Conservation (phyloP, 2,797 vertebrate genomes). For the Darevskia nairensis region DNA sequence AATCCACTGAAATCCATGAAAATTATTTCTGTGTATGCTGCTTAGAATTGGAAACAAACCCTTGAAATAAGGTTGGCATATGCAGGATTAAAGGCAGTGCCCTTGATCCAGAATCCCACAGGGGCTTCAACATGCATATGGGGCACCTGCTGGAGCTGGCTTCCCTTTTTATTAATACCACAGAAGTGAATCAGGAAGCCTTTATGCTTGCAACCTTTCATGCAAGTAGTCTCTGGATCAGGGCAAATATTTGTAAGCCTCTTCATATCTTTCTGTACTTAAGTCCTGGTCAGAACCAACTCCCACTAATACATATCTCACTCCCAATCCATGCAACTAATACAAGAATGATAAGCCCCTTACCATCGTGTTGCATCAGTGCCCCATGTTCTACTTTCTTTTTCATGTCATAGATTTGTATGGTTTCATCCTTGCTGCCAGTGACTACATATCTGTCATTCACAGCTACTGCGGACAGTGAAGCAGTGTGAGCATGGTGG, state of each 20-base stretch:
- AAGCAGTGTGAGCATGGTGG: constrained; percentile 92
- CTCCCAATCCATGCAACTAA: neutral
- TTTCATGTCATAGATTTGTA: constrained; percentile 95
- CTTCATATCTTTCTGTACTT: neutral
- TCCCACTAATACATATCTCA: neutral
- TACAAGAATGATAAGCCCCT: constrained; percentile 31
- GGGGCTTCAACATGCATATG: neutral
- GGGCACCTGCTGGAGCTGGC: neutral
- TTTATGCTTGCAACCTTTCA: neutral
- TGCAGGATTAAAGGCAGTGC: neutral
- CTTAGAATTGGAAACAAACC: neutral
- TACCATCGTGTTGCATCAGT: constrained; percentile 91
- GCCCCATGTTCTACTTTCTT: constrained; percentile 90
- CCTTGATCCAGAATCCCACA: neutral
- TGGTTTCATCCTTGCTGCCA: constrained; percentile 96
- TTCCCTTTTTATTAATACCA: neutral
- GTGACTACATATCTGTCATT: constrained; percentile 91
- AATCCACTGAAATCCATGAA: neutral
- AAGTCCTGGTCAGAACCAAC: neutral
- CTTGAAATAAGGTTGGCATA: neutral
- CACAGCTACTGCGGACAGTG: constrained; percentile 85
- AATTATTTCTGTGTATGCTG: neutral
- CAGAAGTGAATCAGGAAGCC: neutral
- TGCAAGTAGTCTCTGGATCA: neutral
- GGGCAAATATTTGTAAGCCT: neutral